Conservation (phyloP, 1,140 invertebrate genomes). For the Arctopsyche grandis region DNA sequence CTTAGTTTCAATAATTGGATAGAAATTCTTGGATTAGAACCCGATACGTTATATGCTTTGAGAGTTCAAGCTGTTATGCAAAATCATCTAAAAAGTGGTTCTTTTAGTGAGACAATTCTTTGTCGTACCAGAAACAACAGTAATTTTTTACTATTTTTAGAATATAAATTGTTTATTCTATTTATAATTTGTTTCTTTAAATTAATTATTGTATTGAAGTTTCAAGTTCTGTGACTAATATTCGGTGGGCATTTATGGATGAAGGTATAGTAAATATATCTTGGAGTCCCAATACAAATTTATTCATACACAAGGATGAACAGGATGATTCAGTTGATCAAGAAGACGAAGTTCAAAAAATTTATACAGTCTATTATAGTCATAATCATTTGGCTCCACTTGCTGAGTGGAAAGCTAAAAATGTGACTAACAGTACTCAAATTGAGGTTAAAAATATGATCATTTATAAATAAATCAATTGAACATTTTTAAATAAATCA, state of each 20-base stretch:
- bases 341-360: background rate
- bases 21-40: slow-evolving; percentile 44
- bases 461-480: slow-evolving; percentile 10
- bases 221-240: slow-evolving; percentile 43
- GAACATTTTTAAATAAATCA: background rate
- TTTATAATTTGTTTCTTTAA: background rate
- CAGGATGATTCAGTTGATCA: slow-evolving; percentile 48
- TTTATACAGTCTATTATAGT: slow-evolving; percentile 59
- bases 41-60: slow-evolving; percentile 45
- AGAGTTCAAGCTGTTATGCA: slow-evolving; percentile 49
- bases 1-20: slow-evolving; percentile 48
- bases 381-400: slow-evolving; percentile 56
- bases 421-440: slow-evolving; percentile 55
- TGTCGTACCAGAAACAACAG: slow-evolving; percentile 47
- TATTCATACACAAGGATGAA: slow-evolving; percentile 54
- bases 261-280: slow-evolving; percentile 45
- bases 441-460: slow-evolving; percentile 54
- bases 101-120: slow-evolving; percentile 44
- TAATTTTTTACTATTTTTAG: slow-evolving; percentile 38
- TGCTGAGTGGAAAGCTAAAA: slow-evolving; percentile 57
- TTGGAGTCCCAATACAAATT: slow-evolving; percentile 38
- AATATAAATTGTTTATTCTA: background rate
- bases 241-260: slow-evolving; percentile 48
- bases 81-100: slow-evolving; percentile 37
- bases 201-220: slow-evolving; percentile 28